Percentiles rank a stretch among this genome's conserved stretches.
phyloP scores from a whole-genome alignment of 2,888 invertebrate genomes.

The Glyphotaelius pellucidus region DNA sequence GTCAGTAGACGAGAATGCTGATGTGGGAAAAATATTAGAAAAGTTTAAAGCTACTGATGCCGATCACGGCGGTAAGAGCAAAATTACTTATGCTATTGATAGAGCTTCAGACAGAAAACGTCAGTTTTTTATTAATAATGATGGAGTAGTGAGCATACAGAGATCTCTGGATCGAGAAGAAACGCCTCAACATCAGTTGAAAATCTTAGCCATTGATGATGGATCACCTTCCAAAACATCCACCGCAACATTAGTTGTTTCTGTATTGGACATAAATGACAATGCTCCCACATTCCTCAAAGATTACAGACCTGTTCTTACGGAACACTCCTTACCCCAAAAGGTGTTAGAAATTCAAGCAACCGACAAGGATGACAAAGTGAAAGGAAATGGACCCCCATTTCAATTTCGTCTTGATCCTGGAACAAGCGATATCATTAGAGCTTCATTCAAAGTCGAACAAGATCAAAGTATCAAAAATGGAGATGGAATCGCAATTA shows the following conservation, averaged over 20 bases:
- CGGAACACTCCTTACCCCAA: slow-evolving; percentile 76
- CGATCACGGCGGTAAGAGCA: slow-evolving; percentile 85
- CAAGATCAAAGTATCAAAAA: slow-evolving; percentile 88
- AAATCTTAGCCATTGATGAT: slow-evolving; percentile 87
- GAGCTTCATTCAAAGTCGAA: slow-evolving; percentile 85
- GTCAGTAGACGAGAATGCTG: slow-evolving; percentile 84
- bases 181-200: slow-evolving; percentile 86
- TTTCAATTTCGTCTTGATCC: slow-evolving; percentile 76
- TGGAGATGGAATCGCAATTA: slow-evolving; percentile 88
- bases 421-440: slow-evolving; percentile 73
- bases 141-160: slow-evolving; percentile 86
- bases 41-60: slow-evolving; percentile 88
- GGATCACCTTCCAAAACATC: slow-evolving; percentile 86
- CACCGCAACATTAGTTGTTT: slow-evolving; percentile 85
- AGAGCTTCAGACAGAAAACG: slow-evolving; percentile 84
- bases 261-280: slow-evolving; percentile 82
- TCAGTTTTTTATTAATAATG: slow-evolving; percentile 86
- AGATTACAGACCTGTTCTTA: slow-evolving; percentile 74
- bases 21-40: slow-evolving; percentile 83
- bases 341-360: slow-evolving; percentile 73
- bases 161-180: slow-evolving; percentile 86
- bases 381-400: slow-evolving; percentile 76
- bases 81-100: slow-evolving; percentile 84
- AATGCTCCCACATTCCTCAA: slow-evolving; percentile 74
- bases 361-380: slow-evolving; percentile 73